Evolutionary conservation across 1,140 invertebrate species (phyloP).

Genomic region (Halictus rubicundus): DNA sequence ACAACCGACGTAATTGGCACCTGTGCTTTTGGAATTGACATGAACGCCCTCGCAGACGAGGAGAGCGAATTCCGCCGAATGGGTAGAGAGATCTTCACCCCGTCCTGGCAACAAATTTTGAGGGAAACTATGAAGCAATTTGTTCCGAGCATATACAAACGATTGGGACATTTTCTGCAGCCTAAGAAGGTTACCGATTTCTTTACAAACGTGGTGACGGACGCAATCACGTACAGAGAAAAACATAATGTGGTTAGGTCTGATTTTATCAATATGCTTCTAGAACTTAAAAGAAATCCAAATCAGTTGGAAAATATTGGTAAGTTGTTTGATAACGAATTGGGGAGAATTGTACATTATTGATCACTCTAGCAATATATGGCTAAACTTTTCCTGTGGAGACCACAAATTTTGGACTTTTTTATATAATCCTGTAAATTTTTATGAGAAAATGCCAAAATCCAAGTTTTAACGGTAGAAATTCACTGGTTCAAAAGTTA

Average conservation of each 20-base stretch:
- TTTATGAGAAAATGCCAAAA: too few relatives aligned
- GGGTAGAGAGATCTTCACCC: not conserved
- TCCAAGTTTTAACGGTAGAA: too few relatives aligned
- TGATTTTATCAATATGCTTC: conserved; percentile 82
- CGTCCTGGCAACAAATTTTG: not conserved
- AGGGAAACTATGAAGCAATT: conserved; percentile 60
- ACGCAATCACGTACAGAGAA: conserved; percentile 79
- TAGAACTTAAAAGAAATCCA: conserved; percentile 80
- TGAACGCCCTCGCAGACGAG: not conserved
- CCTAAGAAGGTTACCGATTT: conserved; percentile 76
- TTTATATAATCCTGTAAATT: too few relatives aligned
- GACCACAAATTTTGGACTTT: too few relatives aligned
- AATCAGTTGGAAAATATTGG: conserved; percentile 39
- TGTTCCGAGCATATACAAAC: conserved; percentile 58
- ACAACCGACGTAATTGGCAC: not conserved
- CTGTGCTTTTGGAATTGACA: not conserved
- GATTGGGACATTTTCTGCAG: conserved; percentile 52
- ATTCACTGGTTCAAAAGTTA: too few relatives aligned
- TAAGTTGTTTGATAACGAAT: conserved; percentile 11
- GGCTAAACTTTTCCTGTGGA: too few relatives aligned
- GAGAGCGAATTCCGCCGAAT: not conserved
- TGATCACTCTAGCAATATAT: too few relatives aligned
- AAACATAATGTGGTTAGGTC: conserved; percentile 78
- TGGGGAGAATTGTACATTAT: too few relatives aligned
- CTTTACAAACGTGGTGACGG: conserved; percentile 76